Evolutionary conservation across 2,113 vertebrate species (phyloP).

Genomic region (Uria aalge): DNA sequence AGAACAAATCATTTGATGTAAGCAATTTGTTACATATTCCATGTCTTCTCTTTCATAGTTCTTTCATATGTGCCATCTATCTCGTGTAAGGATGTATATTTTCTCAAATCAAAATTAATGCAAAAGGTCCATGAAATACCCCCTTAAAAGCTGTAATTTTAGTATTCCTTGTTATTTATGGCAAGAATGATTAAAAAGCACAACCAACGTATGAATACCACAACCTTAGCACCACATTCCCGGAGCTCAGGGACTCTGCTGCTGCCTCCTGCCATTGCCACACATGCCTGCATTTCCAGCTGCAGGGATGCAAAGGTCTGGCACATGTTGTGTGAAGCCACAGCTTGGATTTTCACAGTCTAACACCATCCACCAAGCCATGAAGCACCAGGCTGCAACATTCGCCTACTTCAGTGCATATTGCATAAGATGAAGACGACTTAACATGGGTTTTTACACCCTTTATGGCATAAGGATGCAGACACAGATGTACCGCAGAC

Average conservation of each 20-base stretch:
- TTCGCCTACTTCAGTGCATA: fast-evolving
- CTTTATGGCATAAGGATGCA: neutral
- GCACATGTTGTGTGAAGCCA: fast-evolving
- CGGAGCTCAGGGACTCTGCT: no score
- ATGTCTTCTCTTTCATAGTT: neutral
- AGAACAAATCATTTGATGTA: neutral
- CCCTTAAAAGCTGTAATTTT: neutral
- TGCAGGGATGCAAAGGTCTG: no score
- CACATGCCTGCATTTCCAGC: fast-evolving
- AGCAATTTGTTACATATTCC: neutral
- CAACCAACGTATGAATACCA: fast-evolving
- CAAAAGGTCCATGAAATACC: neutral
- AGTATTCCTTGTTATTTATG: neutral
- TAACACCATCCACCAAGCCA: neutral
- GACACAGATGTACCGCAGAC: neutral
- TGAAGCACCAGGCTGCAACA: fast-evolving
- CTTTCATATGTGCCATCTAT: neutral
- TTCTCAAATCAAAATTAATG: neutral
- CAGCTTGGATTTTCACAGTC: neutral
- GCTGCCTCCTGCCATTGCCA: neutral
- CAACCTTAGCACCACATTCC: no score
- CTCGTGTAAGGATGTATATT: neutral
- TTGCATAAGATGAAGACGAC: neutral
- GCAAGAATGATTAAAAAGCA: neutral
- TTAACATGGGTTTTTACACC: neutral